These are phyloP conservation scores for Aphelinus certus DNA, from an alignment of 1,140 invertebrate species.

Conservation along the genomic window DNA sequence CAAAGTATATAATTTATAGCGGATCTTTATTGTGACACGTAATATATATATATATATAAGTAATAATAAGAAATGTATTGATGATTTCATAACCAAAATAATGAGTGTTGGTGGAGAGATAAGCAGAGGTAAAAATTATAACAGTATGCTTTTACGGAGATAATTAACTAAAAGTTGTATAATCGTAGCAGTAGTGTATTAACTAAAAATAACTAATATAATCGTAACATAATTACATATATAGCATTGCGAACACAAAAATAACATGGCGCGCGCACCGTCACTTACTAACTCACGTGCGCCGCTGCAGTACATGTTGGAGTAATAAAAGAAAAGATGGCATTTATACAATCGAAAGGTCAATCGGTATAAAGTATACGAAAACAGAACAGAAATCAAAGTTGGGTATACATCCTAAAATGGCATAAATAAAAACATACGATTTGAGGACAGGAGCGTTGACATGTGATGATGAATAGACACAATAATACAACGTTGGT, in stretches of 20 bases:
- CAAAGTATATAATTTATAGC: conserved; percentile 53
- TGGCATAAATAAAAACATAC: too few species aligned
- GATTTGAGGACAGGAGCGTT: not conserved
- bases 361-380: not conserved
- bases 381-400: not conserved
- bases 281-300: not conserved
- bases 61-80: conserved; percentile 51
- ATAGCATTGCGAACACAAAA: conserved; percentile 33
- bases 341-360: conserved; percentile 9
- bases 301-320: conserved; percentile 13
- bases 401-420: too few species aligned
- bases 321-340: conserved; percentile 19
- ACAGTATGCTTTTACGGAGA: conserved; percentile 29
- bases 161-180: conserved; percentile 22
- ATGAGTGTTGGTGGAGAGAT: conserved; percentile 32
- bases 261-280: conserved; percentile 4
- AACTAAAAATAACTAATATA: conserved; percentile 27
- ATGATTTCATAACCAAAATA: conserved; percentile 55
- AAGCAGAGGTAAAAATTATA: conserved; percentile 39
- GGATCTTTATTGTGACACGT: conserved; percentile 66
- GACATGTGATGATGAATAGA: conserved; percentile 18
- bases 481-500: conserved; percentile 35
- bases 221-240: conserved; percentile 40
- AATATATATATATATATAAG: conserved; percentile 63
- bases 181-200: not conserved